These are phyloP conservation scores for Cinara cedri DNA, from an alignment of 2,888 invertebrate genomes.

Conservation along the genomic window DNA sequence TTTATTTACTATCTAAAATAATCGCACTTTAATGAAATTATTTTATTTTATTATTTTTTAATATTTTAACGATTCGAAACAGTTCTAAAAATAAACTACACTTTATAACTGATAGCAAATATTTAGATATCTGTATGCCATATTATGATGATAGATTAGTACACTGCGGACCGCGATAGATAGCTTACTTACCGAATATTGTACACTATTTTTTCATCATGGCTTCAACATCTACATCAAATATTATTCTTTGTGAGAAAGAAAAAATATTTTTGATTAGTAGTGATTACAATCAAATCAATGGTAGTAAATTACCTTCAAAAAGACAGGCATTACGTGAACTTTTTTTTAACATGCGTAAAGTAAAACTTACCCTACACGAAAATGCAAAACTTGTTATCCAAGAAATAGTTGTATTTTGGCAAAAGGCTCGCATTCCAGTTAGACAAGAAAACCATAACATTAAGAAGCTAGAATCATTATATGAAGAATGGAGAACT, in stretches of 20 bases:
- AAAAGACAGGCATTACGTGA: slow-evolving; percentile 7
- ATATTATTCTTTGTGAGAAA: no score
- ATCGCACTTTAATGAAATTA: not conserved
- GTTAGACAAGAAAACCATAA: slow-evolving; percentile 5
- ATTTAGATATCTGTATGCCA: no score
- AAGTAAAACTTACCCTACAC: slow-evolving; percentile 20
- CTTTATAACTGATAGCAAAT: not conserved
- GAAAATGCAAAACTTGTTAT: slow-evolving; percentile 23
- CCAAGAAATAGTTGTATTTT: slow-evolving; percentile 28
- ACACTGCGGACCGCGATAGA: no score
- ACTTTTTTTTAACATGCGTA: slow-evolving; percentile 31
- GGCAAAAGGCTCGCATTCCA: slow-evolving; percentile 35
- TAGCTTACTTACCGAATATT: no score
- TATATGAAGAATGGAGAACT: slow-evolving; percentile 29
- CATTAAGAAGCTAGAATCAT: slow-evolving; percentile 21
- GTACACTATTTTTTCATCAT: no score
- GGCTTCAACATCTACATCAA: no score
- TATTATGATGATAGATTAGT: no score
- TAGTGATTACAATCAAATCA: no score
- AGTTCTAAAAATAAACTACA: no score
- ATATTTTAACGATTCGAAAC: not conserved
- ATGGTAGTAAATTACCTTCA: no score
- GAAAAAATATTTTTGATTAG: no score
- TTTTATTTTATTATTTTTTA: not conserved
- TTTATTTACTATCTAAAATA: no score